phyloP scores from a whole-genome alignment of 2,797 vertebrate genomes.

The Furcifer pardalis region DNA sequence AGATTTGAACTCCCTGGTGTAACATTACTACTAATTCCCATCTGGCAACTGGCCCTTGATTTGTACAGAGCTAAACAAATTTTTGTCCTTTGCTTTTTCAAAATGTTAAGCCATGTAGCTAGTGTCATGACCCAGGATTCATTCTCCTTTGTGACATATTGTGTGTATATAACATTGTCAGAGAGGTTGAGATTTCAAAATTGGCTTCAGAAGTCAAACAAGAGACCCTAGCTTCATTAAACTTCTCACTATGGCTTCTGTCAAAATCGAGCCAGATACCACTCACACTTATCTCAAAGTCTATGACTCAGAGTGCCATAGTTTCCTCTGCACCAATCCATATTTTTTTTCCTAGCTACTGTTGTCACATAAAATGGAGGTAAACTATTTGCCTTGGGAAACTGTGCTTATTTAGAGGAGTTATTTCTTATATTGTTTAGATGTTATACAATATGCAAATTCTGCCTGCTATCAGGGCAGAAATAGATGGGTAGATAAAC shows the following conservation, averaged over 20 bases:
- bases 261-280: neutral
- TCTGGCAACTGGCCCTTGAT: conserved; percentile 22
- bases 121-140: neutral
- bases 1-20: neutral
- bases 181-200: neutral
- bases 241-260: neutral
- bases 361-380: neutral
- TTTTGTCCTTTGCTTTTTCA: conserved; percentile 20
- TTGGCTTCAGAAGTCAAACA: neutral
- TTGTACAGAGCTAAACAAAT: neutral
- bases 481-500: neutral
- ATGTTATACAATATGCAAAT: neutral
- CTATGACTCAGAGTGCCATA: neutral
- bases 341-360: neutral
- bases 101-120: rapidly evolving
- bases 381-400: neutral
- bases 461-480: neutral
- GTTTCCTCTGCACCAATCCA: neutral
- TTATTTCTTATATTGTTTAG: neutral
- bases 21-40: conserved; percentile 28
- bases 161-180: neutral
- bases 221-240: rapidly evolving
- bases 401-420: neutral
- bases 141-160: rapidly evolving
- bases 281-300: neutral